phyloP scores from a whole-genome alignment of 2,797 vertebrate genomes.

The Ambastaia sidthimunki region DNA sequence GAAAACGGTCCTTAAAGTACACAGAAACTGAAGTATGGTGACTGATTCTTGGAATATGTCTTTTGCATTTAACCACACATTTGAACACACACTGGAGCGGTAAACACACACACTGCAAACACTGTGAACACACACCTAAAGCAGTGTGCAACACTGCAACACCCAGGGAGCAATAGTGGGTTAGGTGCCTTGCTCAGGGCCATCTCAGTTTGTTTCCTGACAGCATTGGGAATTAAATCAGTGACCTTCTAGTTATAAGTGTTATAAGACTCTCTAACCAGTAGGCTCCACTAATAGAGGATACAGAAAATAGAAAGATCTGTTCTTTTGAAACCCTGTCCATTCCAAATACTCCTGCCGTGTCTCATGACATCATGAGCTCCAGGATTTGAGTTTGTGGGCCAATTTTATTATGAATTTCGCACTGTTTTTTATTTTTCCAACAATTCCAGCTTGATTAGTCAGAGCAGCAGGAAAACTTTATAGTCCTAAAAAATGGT shows the following conservation, averaged over 20 bases:
- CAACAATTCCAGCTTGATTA: slow-evolving; percentile 20
- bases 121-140: too few relatives aligned
- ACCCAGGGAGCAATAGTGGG: too few relatives aligned
- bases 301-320: background rate
- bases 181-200: too few relatives aligned
- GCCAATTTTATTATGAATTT: slow-evolving; percentile 49
- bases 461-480: background rate
- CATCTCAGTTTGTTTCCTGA: too few relatives aligned
- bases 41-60: too few relatives aligned
- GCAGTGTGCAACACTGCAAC: too few relatives aligned
- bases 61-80: too few relatives aligned
- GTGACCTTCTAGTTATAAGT: background rate
- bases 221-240: too few relatives aligned
- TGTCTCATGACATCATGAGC: background rate
- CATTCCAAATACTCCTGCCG: background rate
- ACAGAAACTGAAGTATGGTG: background rate
- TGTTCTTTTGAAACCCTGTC: background rate
- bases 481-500: slow-evolving; percentile 22
- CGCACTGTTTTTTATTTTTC: slow-evolving; percentile 39
- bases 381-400: slow-evolving; percentile 7
- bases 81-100: too few relatives aligned
- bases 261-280: background rate
- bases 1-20: background rate
- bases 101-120: too few relatives aligned
- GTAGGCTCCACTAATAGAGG: too few relatives aligned